A percentile compares a stretch with the other conserved stretches of the same genome.
phyloP scores from a whole-genome alignment of 2,888 invertebrate species.

The Pyrrhosoma nymphula region DNA sequence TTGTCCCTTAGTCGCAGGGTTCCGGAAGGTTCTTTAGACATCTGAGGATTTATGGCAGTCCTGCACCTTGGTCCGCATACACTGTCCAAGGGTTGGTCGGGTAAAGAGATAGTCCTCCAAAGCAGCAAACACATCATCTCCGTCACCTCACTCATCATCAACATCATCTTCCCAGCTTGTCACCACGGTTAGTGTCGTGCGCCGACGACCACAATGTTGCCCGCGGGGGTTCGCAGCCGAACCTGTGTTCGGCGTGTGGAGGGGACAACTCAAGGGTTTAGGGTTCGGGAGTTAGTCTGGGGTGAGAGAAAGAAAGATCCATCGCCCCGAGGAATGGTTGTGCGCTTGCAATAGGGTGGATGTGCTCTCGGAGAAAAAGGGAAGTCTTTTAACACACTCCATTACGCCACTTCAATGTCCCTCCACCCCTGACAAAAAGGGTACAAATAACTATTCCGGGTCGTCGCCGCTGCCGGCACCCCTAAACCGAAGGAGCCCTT shows the following conservation, averaged over 20 bases:
- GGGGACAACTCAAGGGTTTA: background rate
- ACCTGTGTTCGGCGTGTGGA: background rate
- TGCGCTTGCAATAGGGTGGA: background rate
- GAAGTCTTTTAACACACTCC: slow-evolving; percentile 43
- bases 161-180: background rate
- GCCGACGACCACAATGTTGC: background rate
- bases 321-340: background rate
- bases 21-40: background rate
- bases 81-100: background rate
- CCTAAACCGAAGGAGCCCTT: background rate
- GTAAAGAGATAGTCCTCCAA: background rate
- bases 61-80: background rate
- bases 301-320: background rate
- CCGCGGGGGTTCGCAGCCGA: background rate
- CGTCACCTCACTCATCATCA: background rate
- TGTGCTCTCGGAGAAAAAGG: background rate
- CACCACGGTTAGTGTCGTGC: background rate
- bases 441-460: slow-evolving; percentile 56
- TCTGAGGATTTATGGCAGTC: background rate
- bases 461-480: slow-evolving; percentile 14
- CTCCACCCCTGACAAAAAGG: slow-evolving; percentile 6
- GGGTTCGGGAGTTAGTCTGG: background rate
- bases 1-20: background rate
- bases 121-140: background rate
- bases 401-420: slow-evolving; percentile 34